A percentile compares a stretch with the other conserved stretches of the same genome.
Conservation (phyloP, 2,888 invertebrate species). For the Apamea anceps region DNA sequence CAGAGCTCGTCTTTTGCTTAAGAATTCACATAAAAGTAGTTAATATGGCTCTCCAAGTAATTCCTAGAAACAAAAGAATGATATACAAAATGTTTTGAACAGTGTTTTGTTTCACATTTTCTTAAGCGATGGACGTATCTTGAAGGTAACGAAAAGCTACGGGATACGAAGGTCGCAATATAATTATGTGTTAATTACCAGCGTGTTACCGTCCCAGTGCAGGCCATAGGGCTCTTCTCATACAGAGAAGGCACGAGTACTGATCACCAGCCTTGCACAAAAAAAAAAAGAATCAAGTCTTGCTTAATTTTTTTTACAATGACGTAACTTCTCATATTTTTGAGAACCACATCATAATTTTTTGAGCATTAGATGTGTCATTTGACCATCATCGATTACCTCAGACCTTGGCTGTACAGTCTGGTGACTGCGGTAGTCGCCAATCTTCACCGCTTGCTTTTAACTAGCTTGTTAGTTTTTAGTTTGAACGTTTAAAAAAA, state of each 20-base stretch:
- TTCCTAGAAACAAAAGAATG: not conserved
- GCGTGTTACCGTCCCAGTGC: not conserved
- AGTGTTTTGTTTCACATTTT: not conserved
- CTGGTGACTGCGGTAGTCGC: conserved; percentile 24
- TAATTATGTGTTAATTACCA: not conserved
- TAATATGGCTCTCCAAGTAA: not conserved
- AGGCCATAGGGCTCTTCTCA: not conserved
- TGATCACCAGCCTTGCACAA: not conserved
- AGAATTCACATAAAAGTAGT: not conserved
- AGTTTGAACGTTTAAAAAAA: conserved; percentile 16
- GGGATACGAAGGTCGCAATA: too few relatives aligned
- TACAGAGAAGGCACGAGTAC: not conserved
- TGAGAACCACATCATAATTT: conserved; percentile 8
- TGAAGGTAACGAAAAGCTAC: not conserved
- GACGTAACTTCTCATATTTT: conserved; percentile 13
- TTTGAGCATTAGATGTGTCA: conserved; percentile 39
- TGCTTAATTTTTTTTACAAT: not conserved
- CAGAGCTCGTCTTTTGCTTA: not conserved
- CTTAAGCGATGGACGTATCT: not conserved
- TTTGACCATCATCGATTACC: conserved; percentile 33
- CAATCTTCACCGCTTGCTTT: conserved; percentile 9
- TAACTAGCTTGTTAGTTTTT: conserved; percentile 32
- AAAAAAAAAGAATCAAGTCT: not conserved
- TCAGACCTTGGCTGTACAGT: conserved; percentile 30
- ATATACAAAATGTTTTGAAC: too few relatives aligned